A percentile compares a stretch with the other conserved stretches of the same genome.
phyloP scores from a whole-genome alignment of 2,797 vertebrate species.

The Rhabdomys pumilio region DNA sequence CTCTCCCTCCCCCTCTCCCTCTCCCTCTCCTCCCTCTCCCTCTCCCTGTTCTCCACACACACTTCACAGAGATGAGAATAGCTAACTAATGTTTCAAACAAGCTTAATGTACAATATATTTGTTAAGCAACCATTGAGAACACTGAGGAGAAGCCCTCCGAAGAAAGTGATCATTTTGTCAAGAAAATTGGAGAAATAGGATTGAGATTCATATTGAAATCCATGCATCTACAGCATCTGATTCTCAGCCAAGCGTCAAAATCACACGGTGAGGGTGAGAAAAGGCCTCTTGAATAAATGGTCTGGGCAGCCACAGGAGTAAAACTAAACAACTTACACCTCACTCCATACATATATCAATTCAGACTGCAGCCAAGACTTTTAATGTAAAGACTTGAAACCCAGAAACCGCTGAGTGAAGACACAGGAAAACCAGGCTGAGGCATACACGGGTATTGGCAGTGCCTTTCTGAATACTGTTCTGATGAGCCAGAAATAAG shows the following conservation, averaged over 20 bases:
- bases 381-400: not conserved
- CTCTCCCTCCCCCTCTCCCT: not conserved
- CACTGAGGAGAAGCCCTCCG: not conserved
- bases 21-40: not conserved
- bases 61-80: not conserved
- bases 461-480: not conserved
- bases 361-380: not conserved
- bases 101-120: not conserved
- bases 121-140: not conserved
- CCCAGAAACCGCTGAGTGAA: not conserved
- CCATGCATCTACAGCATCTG: not conserved
- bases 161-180: not conserved
- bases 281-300: not conserved
- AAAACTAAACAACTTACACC: not conserved
- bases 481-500: not conserved
- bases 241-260: not conserved
- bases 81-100: conserved; percentile 14
- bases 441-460: not conserved
- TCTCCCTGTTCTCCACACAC: not conserved
- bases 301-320: not conserved
- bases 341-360: not conserved
- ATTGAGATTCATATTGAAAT: not conserved
- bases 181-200: not conserved
- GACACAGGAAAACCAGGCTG: not conserved
- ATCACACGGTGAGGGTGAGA: not conserved